Base-by-base conservation (phyloP, 1,140 invertebrate species). In the Trachymyrmex cornetzi region DNA sequence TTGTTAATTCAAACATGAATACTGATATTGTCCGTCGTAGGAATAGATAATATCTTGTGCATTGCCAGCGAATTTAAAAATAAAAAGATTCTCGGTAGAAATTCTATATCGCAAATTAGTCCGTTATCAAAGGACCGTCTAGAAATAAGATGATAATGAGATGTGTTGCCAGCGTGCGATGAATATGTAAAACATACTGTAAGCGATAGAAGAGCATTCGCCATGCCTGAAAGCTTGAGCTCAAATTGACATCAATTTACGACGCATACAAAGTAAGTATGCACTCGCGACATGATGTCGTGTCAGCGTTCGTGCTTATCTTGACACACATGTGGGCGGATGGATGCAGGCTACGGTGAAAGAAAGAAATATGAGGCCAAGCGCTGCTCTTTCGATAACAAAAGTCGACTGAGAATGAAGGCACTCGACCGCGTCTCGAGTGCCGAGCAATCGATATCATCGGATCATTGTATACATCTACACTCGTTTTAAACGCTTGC, bases 221-320 rank as follows among this genome's bases (percentile, higher is more conserved):
- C 38, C 38, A n/a, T 19, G 34, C 0, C 24, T 24, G 24, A 48
- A 44, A 80, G 34, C 64, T 61, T 50, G 34, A 81, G 69, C 38
- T 24, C 63, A 16, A 64, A 57, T 87, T 84, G 67, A 87, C 85
- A 72, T 72, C 85, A 53, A 87, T 87, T 87, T 72, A 87, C 66
- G 66, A 14, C 66, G 57, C 44, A n/a, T 34, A 50, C 53, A 64
- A 77, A 80, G 27, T 34, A 77, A 63, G 27, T 38, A 38, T 61
- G 50, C 34, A 63, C 55, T 55, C 63, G 50, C 24, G 57, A 57
- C 53, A 55, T 53, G 34, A 48, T 48, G 88, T 66, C 64, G 85
- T 61, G 89, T 90, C 88, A 77, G 64, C 89, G 59, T n/a, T 77
- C 57, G 72, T 55, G 89, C 57, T 88, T 90, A 90, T 90, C 89